Conservation (phyloP, 1,140 invertebrate species). For the Papilio dardanus region DNA sequence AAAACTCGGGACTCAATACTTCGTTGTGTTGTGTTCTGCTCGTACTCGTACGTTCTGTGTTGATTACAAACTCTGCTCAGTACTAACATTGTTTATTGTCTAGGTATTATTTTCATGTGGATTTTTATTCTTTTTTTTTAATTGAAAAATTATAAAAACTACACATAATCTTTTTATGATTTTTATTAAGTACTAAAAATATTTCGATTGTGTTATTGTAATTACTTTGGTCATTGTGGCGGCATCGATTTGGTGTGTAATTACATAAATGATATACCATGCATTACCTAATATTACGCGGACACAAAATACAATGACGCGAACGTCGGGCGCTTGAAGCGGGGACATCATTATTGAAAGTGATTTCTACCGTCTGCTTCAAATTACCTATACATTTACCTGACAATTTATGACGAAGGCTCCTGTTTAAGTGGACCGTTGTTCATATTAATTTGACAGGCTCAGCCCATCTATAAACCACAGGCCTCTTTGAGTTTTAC, state of each 20-base stretch:
- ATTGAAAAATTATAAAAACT: too few species aligned
- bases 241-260: neutral
- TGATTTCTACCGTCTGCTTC: neutral
- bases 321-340: neutral
- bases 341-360: neutral
- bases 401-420: neutral
- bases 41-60: neutral
- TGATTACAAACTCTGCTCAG: neutral
- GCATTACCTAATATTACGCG: neutral
- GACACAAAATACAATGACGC: neutral
- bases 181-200: too few species aligned
- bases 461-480: neutral
- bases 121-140: too few species aligned
- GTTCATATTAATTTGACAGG: neutral
- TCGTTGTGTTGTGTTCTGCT: too few species aligned
- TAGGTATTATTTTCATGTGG: too few species aligned
- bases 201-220: too few species aligned
- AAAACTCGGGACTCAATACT: slow-evolving; percentile 1
- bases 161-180: too few species aligned
- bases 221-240: too few species aligned
- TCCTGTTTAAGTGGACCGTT: neutral
- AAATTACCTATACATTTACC: neutral
- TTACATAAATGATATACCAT: neutral
- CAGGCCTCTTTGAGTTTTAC: neutral
- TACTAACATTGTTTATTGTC: neutral